Evolutionary conservation across 1,140 invertebrate species (phyloP).

Genomic region (Campodea augens): DNA sequence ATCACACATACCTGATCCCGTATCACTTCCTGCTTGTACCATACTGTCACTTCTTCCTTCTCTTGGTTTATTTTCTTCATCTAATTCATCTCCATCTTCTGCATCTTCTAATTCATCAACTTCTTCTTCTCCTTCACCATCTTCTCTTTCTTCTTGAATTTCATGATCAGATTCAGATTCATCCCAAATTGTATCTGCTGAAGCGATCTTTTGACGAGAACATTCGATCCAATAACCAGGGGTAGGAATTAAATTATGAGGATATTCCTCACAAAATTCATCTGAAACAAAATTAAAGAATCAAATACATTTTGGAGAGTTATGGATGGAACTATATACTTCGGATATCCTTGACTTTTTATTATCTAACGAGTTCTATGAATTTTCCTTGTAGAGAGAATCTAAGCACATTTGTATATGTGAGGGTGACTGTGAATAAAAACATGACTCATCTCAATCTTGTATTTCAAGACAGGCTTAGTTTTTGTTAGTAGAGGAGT

Average conservation of each 20-base stretch:
- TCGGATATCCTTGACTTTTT: no score
- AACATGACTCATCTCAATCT: no score
- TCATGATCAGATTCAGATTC: conserved; percentile 30
- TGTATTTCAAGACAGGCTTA: no score
- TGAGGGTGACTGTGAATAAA: no score
- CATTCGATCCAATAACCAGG: conserved; percentile 93
- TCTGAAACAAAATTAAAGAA: no score
- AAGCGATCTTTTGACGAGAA: conserved; percentile 59
- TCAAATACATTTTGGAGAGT: no score
- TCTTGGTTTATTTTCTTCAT: background rate
- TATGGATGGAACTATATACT: no score
- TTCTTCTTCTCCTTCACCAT: conserved; percentile 15
- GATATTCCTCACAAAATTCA: conserved; percentile 81
- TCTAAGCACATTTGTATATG: no score
- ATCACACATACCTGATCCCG: background rate
- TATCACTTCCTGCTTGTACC: background rate
- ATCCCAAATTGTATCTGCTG: conserved; percentile 64
- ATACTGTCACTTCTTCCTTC: conserved; percentile 6
- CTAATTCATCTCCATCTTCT: background rate
- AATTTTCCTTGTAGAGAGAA: no score
- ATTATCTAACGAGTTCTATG: no score
- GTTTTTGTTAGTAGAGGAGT: no score
- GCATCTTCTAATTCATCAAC: conserved; percentile 17
- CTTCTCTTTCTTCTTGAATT: conserved; percentile 13
- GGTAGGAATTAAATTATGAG: conserved; percentile 71